phyloP scores from a whole-genome alignment of 2,797 vertebrate species.

The Pantherophis alleghaniensis region DNA sequence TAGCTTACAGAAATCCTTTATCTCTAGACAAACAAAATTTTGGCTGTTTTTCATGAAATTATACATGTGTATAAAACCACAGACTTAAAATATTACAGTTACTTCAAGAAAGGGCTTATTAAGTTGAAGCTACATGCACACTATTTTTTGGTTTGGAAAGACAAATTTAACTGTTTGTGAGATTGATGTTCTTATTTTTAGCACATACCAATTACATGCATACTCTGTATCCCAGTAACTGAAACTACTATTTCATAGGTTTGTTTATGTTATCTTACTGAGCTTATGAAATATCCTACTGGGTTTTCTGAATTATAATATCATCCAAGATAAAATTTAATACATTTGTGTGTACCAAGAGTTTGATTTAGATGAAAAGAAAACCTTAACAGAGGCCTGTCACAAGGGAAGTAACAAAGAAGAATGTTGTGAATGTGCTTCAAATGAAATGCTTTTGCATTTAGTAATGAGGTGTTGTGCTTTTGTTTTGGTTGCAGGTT shows the following conservation, averaged over 20 bases:
- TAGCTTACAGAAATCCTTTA: slow-evolving; percentile 57
- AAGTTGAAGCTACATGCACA: slow-evolving; percentile 23
- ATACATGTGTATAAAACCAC: slow-evolving; percentile 56
- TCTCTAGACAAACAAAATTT: slow-evolving; percentile 57
- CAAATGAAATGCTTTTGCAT: slow-evolving; percentile 7
- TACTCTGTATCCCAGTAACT: not conserved
- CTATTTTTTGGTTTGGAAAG: slow-evolving; percentile 25
- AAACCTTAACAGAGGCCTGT: not conserved
- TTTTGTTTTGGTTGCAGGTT: slow-evolving; percentile 67
- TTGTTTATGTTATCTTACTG: not conserved
- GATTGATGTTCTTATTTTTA: slow-evolving; percentile 13
- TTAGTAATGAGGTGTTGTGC: slow-evolving; percentile 29
- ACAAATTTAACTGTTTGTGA: not conserved
- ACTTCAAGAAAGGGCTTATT: slow-evolving; percentile 55
- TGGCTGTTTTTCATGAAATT: slow-evolving; percentile 56
- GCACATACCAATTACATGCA: not conserved
- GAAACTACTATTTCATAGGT: not conserved
- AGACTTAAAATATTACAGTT: slow-evolving; percentile 56
- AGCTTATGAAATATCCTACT: not conserved
- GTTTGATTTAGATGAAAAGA: slow-evolving; percentile 19
- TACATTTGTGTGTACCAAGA: slow-evolving; percentile 1
- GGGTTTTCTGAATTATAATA: slow-evolving; percentile 29
- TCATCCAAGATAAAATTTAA: not conserved
- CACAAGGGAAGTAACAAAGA: not conserved
- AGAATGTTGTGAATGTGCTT: not conserved